These are phyloP conservation scores for Mustela lutreola DNA, from an alignment of 2,113 vertebrate species.

Conservation along the genomic window DNA sequence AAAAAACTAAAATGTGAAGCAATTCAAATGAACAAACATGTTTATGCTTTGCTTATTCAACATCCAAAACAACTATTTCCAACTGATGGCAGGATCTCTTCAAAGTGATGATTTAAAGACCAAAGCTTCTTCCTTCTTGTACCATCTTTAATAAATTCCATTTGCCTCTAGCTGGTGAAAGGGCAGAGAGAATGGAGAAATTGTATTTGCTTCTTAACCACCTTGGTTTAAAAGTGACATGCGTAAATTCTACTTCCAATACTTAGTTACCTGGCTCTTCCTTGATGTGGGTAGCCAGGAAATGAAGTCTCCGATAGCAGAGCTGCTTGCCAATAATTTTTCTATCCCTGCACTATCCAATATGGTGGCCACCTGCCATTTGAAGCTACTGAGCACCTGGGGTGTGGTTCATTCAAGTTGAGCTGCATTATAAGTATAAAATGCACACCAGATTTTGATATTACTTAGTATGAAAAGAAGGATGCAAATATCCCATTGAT, in stretches of 20 bases:
- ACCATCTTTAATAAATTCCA: neutral
- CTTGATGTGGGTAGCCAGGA: neutral
- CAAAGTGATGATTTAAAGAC: neutral
- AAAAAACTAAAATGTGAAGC: neutral
- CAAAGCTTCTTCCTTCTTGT: neutral
- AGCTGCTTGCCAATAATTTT: neutral
- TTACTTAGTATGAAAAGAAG: neutral
- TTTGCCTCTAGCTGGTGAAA: neutral
- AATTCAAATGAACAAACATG: neutral
- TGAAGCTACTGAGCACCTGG: neutral
- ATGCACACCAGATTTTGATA: neutral
- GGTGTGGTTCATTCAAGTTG: neutral
- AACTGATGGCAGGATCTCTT: neutral
- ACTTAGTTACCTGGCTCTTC: neutral
- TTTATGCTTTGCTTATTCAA: constrained; percentile 18
- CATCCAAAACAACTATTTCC: neutral
- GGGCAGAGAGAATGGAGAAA: neutral
- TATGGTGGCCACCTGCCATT: neutral
- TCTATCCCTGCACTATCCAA: neutral
- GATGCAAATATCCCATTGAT: neutral
- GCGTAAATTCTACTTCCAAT: neutral
- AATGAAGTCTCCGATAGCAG: neutral
- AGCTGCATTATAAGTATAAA: neutral
- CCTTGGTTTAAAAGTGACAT: neutral
- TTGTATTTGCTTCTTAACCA: neutral